Evolutionary conservation across 2,888 invertebrate genomes (phyloP).

Genomic region (Noctua comes): DNA sequence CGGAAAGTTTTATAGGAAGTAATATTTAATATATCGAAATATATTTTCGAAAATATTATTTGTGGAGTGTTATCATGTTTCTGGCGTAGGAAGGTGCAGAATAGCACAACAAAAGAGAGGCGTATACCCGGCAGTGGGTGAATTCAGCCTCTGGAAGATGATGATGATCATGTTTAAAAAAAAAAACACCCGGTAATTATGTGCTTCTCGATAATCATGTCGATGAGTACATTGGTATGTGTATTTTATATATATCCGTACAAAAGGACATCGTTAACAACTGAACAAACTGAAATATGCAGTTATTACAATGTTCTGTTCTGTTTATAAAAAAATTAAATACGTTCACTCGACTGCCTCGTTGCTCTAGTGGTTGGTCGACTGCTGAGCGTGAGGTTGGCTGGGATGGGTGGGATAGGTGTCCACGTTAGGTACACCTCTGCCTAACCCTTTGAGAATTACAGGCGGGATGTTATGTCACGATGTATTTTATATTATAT

Average conservation of each 20-base stretch:
- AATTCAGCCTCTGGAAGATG: neutral
- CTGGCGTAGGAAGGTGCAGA: neutral
- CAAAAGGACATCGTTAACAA: conserved; percentile 33
- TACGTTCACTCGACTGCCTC: neutral
- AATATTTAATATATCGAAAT: neutral
- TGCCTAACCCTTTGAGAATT: neutral
- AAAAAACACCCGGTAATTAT: conserved; percentile 5
- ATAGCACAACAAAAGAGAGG: neutral
- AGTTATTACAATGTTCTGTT: neutral
- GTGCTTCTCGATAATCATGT: conserved; percentile 2
- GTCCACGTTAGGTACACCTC: neutral
- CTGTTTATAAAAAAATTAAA: neutral
- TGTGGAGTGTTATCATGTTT: neutral
- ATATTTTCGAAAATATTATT: neutral
- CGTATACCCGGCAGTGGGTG: neutral
- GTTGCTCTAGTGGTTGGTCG: neutral
- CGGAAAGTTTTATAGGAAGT: neutral
- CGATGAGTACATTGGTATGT: neutral
- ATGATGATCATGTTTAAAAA: too few species aligned
- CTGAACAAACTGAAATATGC: conserved; percentile 49
- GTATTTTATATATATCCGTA: conserved; percentile 16
- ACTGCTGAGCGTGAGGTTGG: neutral
- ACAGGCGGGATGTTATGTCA: neutral
- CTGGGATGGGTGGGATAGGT: neutral
- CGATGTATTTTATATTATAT: neutral